A percentile compares a stretch with the other conserved stretches of the same genome.
Evolutionary conservation across 2,888 invertebrate species (phyloP).

Genomic region (Drosophila merina): DNA sequence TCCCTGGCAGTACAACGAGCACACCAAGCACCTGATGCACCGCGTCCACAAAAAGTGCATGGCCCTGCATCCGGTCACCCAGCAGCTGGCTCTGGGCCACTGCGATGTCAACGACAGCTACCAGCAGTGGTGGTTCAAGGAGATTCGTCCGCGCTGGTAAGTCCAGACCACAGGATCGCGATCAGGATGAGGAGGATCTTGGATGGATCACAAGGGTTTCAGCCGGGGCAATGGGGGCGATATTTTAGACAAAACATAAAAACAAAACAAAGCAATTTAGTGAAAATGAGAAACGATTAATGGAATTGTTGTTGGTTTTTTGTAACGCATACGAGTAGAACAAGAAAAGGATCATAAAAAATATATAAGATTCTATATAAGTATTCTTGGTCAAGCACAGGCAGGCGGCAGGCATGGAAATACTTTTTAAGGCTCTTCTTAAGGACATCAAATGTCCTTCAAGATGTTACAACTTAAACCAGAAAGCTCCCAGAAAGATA

Average conservation of each 20-base stretch:
- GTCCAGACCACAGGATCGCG: neutral
- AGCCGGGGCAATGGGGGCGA: constrained; percentile 35
- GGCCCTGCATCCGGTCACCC: constrained; percentile 92
- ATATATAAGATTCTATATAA: constrained; percentile 6
- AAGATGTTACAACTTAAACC: constrained; percentile 20
- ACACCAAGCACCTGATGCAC: constrained; percentile 89
- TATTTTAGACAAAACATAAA: constrained; percentile 38
- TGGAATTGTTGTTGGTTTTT: constrained; percentile 51
- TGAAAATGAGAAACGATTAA: constrained; percentile 45
- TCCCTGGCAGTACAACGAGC: constrained; percentile 96
- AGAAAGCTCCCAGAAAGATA: constrained; percentile 7
- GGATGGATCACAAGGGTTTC: constrained; percentile 68
- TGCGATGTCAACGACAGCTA: constrained; percentile 94
- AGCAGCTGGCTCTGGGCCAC: constrained; percentile 90
- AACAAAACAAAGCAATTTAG: constrained; percentile 42
- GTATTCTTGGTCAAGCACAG: constrained; percentile 40
- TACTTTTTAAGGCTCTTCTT: constrained; percentile 1
- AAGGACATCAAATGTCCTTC: constrained; percentile 22
- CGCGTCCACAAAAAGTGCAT: constrained; percentile 92
- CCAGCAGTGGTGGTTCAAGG: constrained; percentile 94
- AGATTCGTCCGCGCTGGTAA: constrained; percentile 88
- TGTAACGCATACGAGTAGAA: constrained; percentile 27
- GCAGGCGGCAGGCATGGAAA: constrained; percentile 18
- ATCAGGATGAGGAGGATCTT: constrained; percentile 1
- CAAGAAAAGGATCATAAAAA: constrained; percentile 13